Percentiles rank a stretch among this genome's conserved stretches.
These are phyloP conservation scores for Coregonus suidteri DNA, from an alignment of 2,797 vertebrate species.

Conservation along the genomic window DNA sequence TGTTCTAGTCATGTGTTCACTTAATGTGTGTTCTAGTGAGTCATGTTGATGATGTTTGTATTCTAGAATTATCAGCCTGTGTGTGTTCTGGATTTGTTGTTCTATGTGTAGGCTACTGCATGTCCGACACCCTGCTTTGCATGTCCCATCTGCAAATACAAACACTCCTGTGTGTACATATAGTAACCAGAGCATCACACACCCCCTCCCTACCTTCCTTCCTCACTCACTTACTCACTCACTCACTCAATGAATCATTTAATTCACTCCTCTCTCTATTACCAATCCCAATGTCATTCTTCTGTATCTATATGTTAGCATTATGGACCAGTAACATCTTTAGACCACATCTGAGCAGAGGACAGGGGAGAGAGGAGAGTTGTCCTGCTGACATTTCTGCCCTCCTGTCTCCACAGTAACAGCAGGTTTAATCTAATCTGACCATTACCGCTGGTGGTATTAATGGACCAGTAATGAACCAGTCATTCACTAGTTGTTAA, in stretches of 20 bases:
- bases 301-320: background rate
- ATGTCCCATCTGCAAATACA: background rate
- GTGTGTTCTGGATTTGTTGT: background rate
- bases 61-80: too few relatives aligned
- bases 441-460: background rate
- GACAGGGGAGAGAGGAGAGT: background rate
- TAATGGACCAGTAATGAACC: too few relatives aligned
- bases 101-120: background rate
- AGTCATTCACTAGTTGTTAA: background rate
- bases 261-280: background rate
- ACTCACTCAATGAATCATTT: too few relatives aligned
- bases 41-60: background rate
- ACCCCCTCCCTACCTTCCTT: too few relatives aligned
- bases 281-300: background rate
- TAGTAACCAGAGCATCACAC: background rate
- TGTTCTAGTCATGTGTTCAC: background rate
- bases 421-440: constrained; percentile 33
- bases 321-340: background rate
- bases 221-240: too few relatives aligned
- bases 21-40: background rate
- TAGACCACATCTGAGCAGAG: background rate
- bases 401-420: constrained; percentile 23
- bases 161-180: background rate
- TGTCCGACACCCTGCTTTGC: background rate
- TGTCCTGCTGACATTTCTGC: constrained; percentile 33